Percentiles rank a stretch among this genome's conserved stretches.
Conservation (phyloP, 37 sponge, comb jelly and placozoan species). For the Eunapius fragilis region DNA sequence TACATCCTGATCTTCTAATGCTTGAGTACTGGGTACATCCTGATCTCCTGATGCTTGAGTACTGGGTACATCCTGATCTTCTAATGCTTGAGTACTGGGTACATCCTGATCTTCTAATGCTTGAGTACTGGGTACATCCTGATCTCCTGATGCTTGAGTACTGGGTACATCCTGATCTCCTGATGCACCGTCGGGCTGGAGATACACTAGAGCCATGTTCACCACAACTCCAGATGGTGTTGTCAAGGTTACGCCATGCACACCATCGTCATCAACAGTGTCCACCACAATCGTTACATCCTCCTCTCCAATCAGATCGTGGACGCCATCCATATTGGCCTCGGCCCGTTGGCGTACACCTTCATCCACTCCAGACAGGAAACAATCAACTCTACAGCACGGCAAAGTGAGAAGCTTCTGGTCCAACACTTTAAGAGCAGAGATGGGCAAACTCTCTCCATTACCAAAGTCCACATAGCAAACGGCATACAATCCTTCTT, state of each 20-base stretch:
- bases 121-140: no score
- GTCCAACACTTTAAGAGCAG: slow-evolving; percentile 8
- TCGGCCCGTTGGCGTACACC: slow-evolving; percentile 5
- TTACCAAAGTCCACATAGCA: slow-evolving; percentile 84
- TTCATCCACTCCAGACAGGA: slow-evolving; percentile 43
- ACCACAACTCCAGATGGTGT: slow-evolving; percentile 28
- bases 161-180: no score
- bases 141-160: no score
- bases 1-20: no score
- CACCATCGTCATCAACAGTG: slow-evolving; percentile 15
- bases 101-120: no score
- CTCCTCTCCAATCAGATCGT: slow-evolving; percentile 18
- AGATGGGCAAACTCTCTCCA: slow-evolving; percentile 31
- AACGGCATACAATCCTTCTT: slow-evolving; percentile 26
- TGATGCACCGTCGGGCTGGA: neutral
- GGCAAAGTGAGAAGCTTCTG: slow-evolving; percentile 12
- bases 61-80: no score
- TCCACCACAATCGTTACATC: slow-evolving; percentile 12
- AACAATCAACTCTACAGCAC: slow-evolving; percentile 58
- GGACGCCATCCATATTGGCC: slow-evolving; percentile 19
- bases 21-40: no score
- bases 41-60: no score
- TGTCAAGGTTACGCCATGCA: slow-evolving; percentile 21
- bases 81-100: no score
- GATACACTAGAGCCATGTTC: neutral